Percentiles rank a stretch among this genome's conserved stretches.
These are phyloP conservation scores for Copsychus sechellarum DNA, from an alignment of 2,113 vertebrate genomes.

Conservation along the genomic window DNA sequence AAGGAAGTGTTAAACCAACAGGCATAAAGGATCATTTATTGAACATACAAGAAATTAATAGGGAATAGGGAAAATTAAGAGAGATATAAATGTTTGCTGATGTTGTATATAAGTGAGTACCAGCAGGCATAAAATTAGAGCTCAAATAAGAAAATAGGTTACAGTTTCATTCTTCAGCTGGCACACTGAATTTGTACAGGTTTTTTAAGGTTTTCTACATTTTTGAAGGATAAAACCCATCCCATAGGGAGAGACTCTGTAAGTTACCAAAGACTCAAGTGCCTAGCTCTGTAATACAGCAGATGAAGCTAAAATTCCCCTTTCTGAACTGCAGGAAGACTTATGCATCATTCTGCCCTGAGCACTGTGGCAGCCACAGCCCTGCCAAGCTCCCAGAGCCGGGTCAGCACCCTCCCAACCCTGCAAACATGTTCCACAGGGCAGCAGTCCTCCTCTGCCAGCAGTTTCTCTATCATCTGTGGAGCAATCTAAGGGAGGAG, in stretches of 20 bases:
- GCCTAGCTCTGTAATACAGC: rapidly evolving
- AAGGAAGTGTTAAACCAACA: constrained; percentile 30
- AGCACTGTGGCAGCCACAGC: rapidly evolving
- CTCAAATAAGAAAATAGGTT: not conserved
- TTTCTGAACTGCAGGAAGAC: not conserved
- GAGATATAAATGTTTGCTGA: constrained; percentile 41
- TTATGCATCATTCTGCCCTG: not conserved
- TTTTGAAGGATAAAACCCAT: not conserved
- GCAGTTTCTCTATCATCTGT: not conserved
- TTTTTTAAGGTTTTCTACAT: not conserved
- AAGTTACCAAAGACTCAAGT: not conserved
- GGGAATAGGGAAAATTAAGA: constrained; percentile 43
- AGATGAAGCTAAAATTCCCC: not conserved
- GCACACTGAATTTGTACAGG: not conserved
- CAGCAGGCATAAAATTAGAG: constrained; percentile 41
- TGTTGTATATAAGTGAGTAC: constrained; percentile 31
- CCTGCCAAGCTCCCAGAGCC: rapidly evolving
- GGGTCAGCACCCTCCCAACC: not conserved
- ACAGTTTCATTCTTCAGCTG: not conserved
- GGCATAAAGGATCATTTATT: constrained; percentile 1
- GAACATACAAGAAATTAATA: constrained; percentile 41
- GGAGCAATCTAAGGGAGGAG: not conserved
- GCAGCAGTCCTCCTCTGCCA: not conserved
- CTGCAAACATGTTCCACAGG: rapidly evolving
- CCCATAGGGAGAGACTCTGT: rapidly evolving